These are phyloP conservation scores for Plumapathes pennacea DNA, from an alignment of 92 coral and sea anemone species.

Conservation along the genomic window DNA sequence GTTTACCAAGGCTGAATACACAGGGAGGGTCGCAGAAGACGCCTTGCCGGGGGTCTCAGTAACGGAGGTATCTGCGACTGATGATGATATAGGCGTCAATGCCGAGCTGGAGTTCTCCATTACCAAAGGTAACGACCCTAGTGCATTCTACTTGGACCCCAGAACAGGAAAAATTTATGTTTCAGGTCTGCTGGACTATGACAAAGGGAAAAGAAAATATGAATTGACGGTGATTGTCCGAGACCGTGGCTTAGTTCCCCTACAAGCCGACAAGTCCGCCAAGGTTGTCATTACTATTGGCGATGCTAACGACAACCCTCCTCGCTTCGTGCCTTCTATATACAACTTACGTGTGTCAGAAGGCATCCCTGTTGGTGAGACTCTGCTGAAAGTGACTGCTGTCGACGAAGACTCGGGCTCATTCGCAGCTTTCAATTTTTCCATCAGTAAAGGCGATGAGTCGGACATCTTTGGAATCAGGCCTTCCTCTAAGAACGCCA, in stretches of 20 bases:
- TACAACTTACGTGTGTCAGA: conserved; percentile 59
- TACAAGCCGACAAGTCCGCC: conserved; percentile 29
- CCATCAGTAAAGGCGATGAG: conserved; percentile 67
- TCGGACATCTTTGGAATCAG: conserved; percentile 69
- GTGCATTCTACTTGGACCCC: conserved; percentile 82
- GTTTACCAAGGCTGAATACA: conserved; percentile 50
- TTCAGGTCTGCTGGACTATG: conserved; percentile 81
- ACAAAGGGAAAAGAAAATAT: conserved; percentile 55
- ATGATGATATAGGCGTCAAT: conserved; percentile 73
- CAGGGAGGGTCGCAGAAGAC: conserved; percentile 75
- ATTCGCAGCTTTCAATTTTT: conserved; percentile 51
- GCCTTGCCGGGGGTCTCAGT: conserved; percentile 76
- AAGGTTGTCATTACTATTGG: conserved; percentile 64
- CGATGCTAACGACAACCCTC: conserved; percentile 90
- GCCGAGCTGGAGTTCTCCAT: conserved; percentile 79
- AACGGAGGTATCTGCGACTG: conserved; percentile 59
- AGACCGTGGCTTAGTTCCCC: conserved; percentile 67
- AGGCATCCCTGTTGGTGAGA: conserved; percentile 37
- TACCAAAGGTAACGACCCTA: conserved; percentile 69
- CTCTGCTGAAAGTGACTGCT: conserved; percentile 60
- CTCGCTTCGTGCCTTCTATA: conserved; percentile 64
- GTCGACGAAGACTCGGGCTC: conserved; percentile 73
- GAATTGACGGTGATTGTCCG: conserved; percentile 70
- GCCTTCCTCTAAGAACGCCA: conserved; percentile 52
- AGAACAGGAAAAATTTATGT: conserved; percentile 79